phyloP scores from a whole-genome alignment of 2,797 vertebrate species.

The Lindbergichthys nudifrons region DNA sequence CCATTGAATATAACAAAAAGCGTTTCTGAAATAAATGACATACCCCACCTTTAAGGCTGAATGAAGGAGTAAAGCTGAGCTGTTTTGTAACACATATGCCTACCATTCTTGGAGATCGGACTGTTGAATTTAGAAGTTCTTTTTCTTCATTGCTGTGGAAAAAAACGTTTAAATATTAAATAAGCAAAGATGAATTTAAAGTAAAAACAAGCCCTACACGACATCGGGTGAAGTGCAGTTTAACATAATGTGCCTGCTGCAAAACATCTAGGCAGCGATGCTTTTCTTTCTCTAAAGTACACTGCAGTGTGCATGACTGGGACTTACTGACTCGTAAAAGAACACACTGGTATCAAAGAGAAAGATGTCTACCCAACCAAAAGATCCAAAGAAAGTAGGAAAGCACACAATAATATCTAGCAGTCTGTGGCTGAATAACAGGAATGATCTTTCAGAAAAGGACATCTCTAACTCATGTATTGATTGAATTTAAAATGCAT shows the following conservation, averaged over 20 bases:
- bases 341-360: constrained; percentile 16
- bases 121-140: constrained; percentile 55
- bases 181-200: not conserved
- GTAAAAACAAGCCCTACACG: not conserved
- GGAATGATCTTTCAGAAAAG: not conserved
- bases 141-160: constrained; percentile 64
- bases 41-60: no score
- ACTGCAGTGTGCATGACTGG: constrained; percentile 41
- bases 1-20: no score
- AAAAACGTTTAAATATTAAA: not conserved
- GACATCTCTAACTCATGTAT: not conserved
- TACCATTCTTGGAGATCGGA: constrained; percentile 79
- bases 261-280: constrained; percentile 5
- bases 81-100: constrained; percentile 8
- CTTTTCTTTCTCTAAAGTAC: not conserved
- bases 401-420: not conserved
- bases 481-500: constrained; percentile 19
- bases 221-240: not conserved
- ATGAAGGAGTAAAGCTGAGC: not conserved
- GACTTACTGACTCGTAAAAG: constrained; percentile 23
- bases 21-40: no score
- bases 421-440: constrained; percentile 1
- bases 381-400: not conserved
- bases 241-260: not conserved
- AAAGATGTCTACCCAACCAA: not conserved